phyloP scores from a whole-genome alignment of 2,888 invertebrate genomes.

The Stenodema calcarata region DNA sequence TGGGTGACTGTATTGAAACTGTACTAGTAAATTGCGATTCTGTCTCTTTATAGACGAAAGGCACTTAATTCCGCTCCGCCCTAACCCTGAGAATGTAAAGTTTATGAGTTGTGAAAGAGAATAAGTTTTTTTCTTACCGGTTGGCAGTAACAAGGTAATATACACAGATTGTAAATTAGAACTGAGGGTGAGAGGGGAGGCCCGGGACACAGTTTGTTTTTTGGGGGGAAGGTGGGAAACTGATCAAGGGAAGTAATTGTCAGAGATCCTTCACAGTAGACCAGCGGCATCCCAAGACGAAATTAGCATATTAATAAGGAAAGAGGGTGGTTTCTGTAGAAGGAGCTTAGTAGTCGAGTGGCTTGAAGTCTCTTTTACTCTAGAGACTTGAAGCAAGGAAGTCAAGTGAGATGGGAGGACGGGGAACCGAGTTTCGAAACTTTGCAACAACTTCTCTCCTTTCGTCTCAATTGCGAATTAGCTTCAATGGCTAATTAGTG shows the following conservation, averaged over 20 bases:
- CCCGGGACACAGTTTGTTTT: slow-evolving; percentile 10
- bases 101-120: slow-evolving; percentile 29
- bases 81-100: background rate
- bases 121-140: background rate
- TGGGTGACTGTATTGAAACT: no score
- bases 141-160: slow-evolving; percentile 26
- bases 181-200: background rate
- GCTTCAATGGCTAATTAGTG: slow-evolving; percentile 35
- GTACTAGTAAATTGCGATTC: no score
- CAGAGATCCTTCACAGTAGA: slow-evolving; percentile 44
- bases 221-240: slow-evolving; percentile 34
- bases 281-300: slow-evolving; percentile 5
- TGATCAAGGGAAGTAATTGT: slow-evolving; percentile 51
- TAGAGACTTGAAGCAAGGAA: background rate
- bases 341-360: slow-evolving; percentile 2
- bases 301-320: slow-evolving; percentile 41
- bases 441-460: slow-evolving; percentile 13
- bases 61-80: no score
- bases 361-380: slow-evolving; percentile 16
- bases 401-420: background rate
- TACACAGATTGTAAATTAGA: slow-evolving; percentile 32
- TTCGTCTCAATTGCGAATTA: slow-evolving; percentile 36
- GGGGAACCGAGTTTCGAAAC: slow-evolving; percentile 11
- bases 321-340: slow-evolving; percentile 1
- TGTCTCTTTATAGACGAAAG: no score